Percentiles rank a stretch among this genome's conserved stretches.
Conservation (phyloP, 2,113 vertebrate genomes). For the Rhabdomys dilectus region DNA sequence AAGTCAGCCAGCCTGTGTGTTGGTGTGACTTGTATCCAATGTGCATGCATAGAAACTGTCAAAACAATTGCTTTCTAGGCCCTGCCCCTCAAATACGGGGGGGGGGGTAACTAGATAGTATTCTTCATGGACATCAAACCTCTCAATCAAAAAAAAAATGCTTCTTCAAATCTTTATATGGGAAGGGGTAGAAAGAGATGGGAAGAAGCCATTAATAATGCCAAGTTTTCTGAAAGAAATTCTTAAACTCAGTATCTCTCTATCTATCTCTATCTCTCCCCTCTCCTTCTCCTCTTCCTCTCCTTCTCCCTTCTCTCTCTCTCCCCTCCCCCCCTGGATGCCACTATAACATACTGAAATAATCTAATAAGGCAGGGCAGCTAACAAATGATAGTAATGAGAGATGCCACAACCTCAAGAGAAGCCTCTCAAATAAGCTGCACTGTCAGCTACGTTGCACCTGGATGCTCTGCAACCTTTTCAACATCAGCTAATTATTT, state of each 20-base stretch:
- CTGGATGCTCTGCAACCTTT: not conserved
- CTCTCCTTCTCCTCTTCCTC: not conserved
- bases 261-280: too few relatives aligned
- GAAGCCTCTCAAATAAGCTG: not conserved
- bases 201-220: not conserved
- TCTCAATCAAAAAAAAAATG: not conserved
- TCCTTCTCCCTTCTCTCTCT: accelerated
- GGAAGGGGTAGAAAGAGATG: too few relatives aligned
- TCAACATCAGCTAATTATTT: not conserved
- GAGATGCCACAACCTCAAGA: not conserved
- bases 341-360: not conserved
- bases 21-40: accelerated
- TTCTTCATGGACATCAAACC: not conserved
- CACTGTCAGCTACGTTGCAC: not conserved
- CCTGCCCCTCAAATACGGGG: not conserved
- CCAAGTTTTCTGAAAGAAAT: not conserved
- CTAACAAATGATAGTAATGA: not conserved
- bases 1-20: not conserved
- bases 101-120: not conserved
- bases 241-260: not conserved
- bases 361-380: not conserved
- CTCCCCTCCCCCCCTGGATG: too few relatives aligned
- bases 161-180: not conserved
- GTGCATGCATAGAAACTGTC: not conserved
- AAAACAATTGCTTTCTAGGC: not conserved